Evolutionary conservation across 2,113 vertebrate genomes (phyloP), one percentile per base, ranked within the genome.

Genomic region (Thunnus thynnus): DNA sequence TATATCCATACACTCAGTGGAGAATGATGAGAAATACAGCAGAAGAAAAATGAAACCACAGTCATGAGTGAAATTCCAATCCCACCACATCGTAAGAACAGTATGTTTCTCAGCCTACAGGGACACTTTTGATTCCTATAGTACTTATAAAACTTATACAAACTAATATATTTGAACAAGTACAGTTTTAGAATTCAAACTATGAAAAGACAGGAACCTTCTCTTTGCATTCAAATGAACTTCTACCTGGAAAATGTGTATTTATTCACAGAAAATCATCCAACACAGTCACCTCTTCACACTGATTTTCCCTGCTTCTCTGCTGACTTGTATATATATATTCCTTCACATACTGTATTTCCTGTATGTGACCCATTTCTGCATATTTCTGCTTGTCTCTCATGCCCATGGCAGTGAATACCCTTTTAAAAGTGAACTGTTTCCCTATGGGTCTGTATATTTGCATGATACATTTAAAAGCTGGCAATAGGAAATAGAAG

Each of bases 51-150:
- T 27, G 48, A 57, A 46, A 78, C 46, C 52, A 75, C 64, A 71
- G 63, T 44, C 69, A 41, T 48, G 0, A 80, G 51, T 54, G 65
- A 64, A 64, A 74, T 73, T 69, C 64, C 84, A 69, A 20, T 30
- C 57, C 60, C n/a, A 77, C 60, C 22, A 46, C 10, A 20, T 52
- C 13, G 44, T 51, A 52, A 47, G 70, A 62, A 66, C 27, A 46
- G 56, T 22, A 20, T 71, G 65, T 52, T 58, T 71, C 60, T 46
- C 77, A 25, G 48, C 57, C 44, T 22, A 74, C 50, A 20, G 61
- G n/a, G 12, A 48, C 1, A 41, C 36, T 41, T 22, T 41, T 7
- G 36, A 41, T 36, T 13, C 9, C 65, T 47, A 22, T 4, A 22
- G 32, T 36, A 36, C 5, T 22, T 22, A 22, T 22, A 22, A 22